Percentiles rank a stretch among this genome's conserved stretches.
phyloP scores from a whole-genome alignment of 1,140 invertebrate genomes.

The Coboldia fuscipes region DNA sequence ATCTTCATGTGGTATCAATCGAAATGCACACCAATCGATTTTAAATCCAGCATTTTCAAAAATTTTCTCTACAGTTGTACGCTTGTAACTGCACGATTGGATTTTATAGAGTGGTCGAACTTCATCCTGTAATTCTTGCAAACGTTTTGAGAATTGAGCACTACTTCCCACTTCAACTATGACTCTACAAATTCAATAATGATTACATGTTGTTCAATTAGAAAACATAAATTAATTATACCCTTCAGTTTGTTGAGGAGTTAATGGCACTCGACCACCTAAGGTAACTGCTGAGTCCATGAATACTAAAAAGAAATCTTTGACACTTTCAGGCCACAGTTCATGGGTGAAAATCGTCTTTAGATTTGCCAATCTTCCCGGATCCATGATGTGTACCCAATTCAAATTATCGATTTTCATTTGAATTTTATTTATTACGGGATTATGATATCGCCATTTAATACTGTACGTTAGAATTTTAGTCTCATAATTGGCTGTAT shows the following conservation, averaged over 20 bases:
- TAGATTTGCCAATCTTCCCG: conserved; percentile 35
- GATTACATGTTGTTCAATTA: background rate
- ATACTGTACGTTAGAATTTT: conserved; percentile 33
- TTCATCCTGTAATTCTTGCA: conserved; percentile 59
- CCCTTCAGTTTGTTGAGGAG: conserved; percentile 71
- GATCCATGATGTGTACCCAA: conserved; percentile 21
- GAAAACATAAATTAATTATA: conserved; percentile 18
- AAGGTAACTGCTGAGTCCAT: conserved; percentile 61
- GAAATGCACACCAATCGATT: conserved; percentile 77
- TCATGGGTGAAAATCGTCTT: conserved; percentile 48
- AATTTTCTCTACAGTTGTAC: conserved; percentile 60
- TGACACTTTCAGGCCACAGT: conserved; percentile 33
- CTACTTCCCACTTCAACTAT: conserved; percentile 59
- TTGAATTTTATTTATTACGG: conserved; percentile 53
- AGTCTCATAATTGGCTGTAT: conserved; percentile 56
- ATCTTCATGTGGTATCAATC: conserved; percentile 30
- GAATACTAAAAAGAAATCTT: conserved; percentile 60
- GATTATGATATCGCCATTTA: conserved; percentile 39
- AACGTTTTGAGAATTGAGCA: conserved; percentile 43
- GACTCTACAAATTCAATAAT: conserved; percentile 31
- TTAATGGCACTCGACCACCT: conserved; percentile 56
- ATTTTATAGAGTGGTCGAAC: conserved; percentile 54
- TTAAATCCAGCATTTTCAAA: conserved; percentile 57
- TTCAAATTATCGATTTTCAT: conserved; percentile 78
- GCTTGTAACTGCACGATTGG: conserved; percentile 60